These are phyloP conservation scores for Sciurus vulgaris DNA, from an alignment of 2,797 vertebrate genomes.

Conservation along the genomic window DNA sequence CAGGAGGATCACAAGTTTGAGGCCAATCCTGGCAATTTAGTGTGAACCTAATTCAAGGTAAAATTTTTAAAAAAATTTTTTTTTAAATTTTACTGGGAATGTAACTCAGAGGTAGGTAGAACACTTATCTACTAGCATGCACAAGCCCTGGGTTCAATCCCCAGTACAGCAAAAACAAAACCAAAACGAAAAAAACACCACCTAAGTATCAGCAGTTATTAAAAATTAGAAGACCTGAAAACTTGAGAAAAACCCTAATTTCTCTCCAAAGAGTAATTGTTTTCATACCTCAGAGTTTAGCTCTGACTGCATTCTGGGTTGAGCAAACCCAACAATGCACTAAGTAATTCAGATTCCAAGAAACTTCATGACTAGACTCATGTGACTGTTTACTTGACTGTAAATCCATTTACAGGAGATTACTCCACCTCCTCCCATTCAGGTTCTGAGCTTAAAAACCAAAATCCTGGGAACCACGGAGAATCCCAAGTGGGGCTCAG, in stretches of 20 bases:
- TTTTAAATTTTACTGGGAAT: too few relatives aligned
- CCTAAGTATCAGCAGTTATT: background rate
- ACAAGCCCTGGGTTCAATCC: background rate
- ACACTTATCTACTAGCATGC: background rate
- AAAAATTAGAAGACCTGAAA: slow-evolving; percentile 33
- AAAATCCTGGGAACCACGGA: slow-evolving; percentile 55
- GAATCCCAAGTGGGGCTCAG: slow-evolving; percentile 40
- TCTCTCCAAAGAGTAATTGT: background rate
- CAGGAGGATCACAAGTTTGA: background rate
- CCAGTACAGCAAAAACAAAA: background rate
- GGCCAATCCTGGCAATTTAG: background rate
- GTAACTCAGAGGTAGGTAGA: background rate
- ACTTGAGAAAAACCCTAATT: slow-evolving; percentile 48
- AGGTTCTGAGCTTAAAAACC: slow-evolving; percentile 48
- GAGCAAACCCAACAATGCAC: background rate
- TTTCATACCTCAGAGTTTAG: slow-evolving; percentile 23
- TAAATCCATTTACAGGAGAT: slow-evolving; percentile 66
- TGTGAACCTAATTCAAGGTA: background rate
- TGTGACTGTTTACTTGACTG: slow-evolving; percentile 9
- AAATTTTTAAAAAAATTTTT: too few relatives aligned
- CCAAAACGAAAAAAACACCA: background rate
- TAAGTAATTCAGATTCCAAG: slow-evolving; percentile 30
- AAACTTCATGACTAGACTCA: background rate
- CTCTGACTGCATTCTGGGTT: background rate
- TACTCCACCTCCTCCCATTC: slow-evolving; percentile 57